Evolutionary conservation across 2,888 invertebrate genomes (phyloP).

Genomic region (Adela reaumurella): DNA sequence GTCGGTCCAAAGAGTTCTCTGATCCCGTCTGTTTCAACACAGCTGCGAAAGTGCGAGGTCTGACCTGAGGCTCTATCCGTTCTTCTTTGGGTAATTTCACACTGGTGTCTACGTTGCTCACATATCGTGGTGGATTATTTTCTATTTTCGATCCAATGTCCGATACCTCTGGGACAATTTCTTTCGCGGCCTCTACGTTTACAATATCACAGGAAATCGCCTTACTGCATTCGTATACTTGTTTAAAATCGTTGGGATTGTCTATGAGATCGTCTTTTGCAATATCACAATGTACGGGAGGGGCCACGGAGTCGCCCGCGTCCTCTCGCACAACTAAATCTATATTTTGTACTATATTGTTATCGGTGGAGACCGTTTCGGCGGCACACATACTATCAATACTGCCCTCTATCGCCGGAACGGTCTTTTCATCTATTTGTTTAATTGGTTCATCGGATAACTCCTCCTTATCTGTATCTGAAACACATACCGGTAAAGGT

Average conservation of each 20-base stretch:
- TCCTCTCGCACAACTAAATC: slow-evolving; percentile 26
- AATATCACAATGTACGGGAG: slow-evolving; percentile 24
- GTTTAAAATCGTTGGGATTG: slow-evolving; percentile 39
- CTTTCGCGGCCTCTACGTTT: background rate
- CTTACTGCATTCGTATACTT: slow-evolving; percentile 4
- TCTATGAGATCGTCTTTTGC: slow-evolving; percentile 29
- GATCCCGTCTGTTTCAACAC: slow-evolving; percentile 38
- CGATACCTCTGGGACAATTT: background rate
- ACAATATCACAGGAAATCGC: background rate
- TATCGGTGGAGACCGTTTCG: slow-evolving; percentile 40
- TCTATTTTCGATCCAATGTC: too few species aligned
- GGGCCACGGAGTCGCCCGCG: background rate
- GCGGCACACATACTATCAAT: too few species aligned
- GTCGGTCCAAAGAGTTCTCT: slow-evolving; percentile 40
- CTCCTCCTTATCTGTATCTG: slow-evolving; percentile 3
- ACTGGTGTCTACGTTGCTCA: too few species aligned
- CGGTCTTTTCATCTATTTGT: too few species aligned
- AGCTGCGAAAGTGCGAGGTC: slow-evolving; percentile 42
- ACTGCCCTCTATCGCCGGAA: too few species aligned
- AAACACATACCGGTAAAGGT: slow-evolving; percentile 21
- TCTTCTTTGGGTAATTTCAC: slow-evolving; percentile 19
- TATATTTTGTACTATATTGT: slow-evolving; percentile 50
- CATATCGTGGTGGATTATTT: too few species aligned
- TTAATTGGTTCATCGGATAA: too few species aligned
- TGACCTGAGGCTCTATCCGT: slow-evolving; percentile 19